Conservation (phyloP, 1,140 invertebrate species). For the Drosophila grimshawi region DNA sequence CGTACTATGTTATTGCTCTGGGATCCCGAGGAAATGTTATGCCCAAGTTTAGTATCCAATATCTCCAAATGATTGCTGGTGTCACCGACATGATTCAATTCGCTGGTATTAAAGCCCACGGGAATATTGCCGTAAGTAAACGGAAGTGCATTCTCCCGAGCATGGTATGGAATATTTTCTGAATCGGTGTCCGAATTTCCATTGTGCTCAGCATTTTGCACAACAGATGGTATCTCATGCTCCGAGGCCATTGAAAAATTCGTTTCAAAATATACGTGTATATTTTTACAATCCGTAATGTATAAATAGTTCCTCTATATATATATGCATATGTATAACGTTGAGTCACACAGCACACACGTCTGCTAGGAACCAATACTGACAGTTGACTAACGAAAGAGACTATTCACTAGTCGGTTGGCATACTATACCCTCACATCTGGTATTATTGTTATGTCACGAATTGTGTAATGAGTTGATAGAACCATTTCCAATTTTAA, state of each 20-base stretch:
- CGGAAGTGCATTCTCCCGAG: slow-evolving; percentile 89
- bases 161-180: slow-evolving; percentile 89
- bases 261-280: slow-evolving; percentile 13
- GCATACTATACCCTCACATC: not conserved
- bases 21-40: slow-evolving; percentile 12
- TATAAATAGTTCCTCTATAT: slow-evolving; percentile 29
- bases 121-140: slow-evolving; percentile 89
- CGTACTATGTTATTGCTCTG: slow-evolving; percentile 27
- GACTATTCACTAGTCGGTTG: not conserved
- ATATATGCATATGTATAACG: not conserved
- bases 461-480: not conserved
- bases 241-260: slow-evolving; percentile 30
- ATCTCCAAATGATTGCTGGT: slow-evolving; percentile 7
- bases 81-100: slow-evolving; percentile 43
- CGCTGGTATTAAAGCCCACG: slow-evolving; percentile 43
- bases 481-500: not conserved
- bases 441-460: not conserved
- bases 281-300: slow-evolving; percentile 30
- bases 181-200: slow-evolving; percentile 27
- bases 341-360: slow-evolving; percentile 11
- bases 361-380: slow-evolving; percentile 19
- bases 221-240: slow-evolving; percentile 22
- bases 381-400: slow-evolving; percentile 27
- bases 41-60: not conserved
- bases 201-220: slow-evolving; percentile 7